A percentile compares a stretch with the other conserved stretches of the same genome.
Conservation (phyloP, 1,140 invertebrate species). For the Phthorimaea operculella region DNA sequence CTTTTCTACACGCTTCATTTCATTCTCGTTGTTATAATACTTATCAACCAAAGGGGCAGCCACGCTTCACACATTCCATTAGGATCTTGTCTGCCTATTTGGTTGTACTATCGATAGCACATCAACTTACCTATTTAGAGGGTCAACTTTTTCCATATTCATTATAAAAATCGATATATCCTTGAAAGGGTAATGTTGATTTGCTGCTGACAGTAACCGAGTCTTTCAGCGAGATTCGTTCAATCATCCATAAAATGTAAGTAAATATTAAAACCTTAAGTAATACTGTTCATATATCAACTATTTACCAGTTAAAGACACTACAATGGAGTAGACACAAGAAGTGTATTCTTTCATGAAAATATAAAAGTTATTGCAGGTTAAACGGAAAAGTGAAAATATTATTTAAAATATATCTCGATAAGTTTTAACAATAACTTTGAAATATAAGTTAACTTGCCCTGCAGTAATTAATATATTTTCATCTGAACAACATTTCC, state of each 20-base stretch:
- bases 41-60: no score
- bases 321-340: conserved; percentile 24
- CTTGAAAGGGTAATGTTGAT: no score
- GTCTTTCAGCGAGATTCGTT: conserved; percentile 11
- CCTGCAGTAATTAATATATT: neutral
- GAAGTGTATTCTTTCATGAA: neutral
- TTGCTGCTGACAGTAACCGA: no score
- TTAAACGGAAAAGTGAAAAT: no score
- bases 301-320: conserved; percentile 35
- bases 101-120: no score
- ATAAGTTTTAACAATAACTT: neutral
- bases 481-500: neutral
- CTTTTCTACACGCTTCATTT: conserved; percentile 23
- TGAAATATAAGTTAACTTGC: neutral
- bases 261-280: conserved; percentile 31
- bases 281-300: conserved; percentile 38
- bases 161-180: no score
- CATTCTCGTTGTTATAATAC: no score
- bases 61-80: no score
- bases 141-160: no score
- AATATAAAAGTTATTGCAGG: neutral
- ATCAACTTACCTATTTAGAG: no score
- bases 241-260: conserved; percentile 8
- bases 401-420: no score
- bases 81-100: no score